Conservation (phyloP, 2,797 vertebrate species). For the Eulemur mongoz region DNA sequence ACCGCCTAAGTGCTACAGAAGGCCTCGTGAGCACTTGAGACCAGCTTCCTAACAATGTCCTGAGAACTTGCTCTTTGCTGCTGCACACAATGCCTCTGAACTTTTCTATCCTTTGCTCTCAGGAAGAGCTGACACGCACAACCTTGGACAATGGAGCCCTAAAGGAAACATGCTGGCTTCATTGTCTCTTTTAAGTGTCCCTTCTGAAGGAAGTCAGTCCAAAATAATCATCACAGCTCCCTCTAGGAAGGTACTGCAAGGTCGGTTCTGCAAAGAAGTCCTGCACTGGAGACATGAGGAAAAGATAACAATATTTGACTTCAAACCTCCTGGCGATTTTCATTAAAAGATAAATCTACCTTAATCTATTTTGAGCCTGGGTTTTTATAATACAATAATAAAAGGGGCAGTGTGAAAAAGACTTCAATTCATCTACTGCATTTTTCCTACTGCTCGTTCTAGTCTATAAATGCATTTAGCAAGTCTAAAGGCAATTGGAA, state of each 20-base stretch:
- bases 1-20: not conserved
- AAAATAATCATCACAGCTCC: not conserved
- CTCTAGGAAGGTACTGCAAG: not conserved
- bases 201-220: slow-evolving; percentile 28
- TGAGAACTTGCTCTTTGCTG: not conserved
- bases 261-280: slow-evolving; percentile 6
- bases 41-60: not conserved
- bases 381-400: slow-evolving; percentile 65
- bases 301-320: slow-evolving; percentile 69
- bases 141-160: not conserved
- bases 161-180: slow-evolving; percentile 20
- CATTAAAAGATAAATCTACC: slow-evolving; percentile 74
- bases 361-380: slow-evolving; percentile 60
- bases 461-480: slow-evolving; percentile 45
- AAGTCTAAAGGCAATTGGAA: slow-evolving; percentile 54
- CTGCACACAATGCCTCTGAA: not conserved
- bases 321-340: slow-evolving; percentile 61
- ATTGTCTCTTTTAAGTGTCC: slow-evolving; percentile 42
- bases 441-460: slow-evolving; percentile 22
- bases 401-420: slow-evolving; percentile 54
- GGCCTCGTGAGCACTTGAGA: not conserved
- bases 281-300: not conserved
- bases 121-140: not conserved
- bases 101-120: slow-evolving; percentile 11
- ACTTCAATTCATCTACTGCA: slow-evolving; percentile 32